Evolutionary conservation across 2,113 vertebrate species (phyloP).

Genomic region (Epinephelus moara): DNA sequence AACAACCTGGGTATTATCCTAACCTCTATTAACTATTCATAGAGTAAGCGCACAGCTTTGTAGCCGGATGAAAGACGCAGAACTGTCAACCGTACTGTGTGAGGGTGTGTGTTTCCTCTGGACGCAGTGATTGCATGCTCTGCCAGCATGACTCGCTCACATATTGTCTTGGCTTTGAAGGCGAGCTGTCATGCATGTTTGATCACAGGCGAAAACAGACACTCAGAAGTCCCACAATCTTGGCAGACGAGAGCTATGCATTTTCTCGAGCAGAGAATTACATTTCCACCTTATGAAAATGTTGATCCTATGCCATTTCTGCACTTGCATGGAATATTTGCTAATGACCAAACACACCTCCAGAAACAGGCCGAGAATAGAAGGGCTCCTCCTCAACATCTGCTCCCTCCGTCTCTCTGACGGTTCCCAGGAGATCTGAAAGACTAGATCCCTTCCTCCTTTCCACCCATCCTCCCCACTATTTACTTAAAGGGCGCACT

Average conservation of each 20-base stretch:
- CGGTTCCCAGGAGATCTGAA: slow-evolving; percentile 53
- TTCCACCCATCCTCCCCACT: slow-evolving; percentile 31
- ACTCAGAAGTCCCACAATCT: slow-evolving; percentile 63
- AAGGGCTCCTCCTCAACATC: slow-evolving; percentile 64
- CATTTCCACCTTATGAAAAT: slow-evolving; percentile 52
- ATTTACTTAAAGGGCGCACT: slow-evolving; percentile 59
- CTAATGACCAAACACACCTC: slow-evolving; percentile 75
- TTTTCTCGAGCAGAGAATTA: slow-evolving; percentile 60
- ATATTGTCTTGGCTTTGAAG: slow-evolving; percentile 79
- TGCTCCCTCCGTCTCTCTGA: slow-evolving; percentile 45
- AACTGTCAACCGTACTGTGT: slow-evolving; percentile 47
- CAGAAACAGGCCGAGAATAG: slow-evolving; percentile 61
- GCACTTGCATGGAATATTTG: slow-evolving; percentile 48
- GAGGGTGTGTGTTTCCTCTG: slow-evolving; percentile 53
- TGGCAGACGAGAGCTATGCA: slow-evolving; percentile 55
- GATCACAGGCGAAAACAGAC: slow-evolving; percentile 74
- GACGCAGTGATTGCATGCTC: slow-evolving; percentile 57
- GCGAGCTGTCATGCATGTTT: slow-evolving; percentile 82
- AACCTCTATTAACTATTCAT: slow-evolving; percentile 62
- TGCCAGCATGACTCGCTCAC: slow-evolving; percentile 56
- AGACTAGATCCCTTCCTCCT: slow-evolving; percentile 48
- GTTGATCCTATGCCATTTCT: slow-evolving; percentile 53
- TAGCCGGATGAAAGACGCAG: slow-evolving; percentile 53
- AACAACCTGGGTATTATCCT: slow-evolving; percentile 42
- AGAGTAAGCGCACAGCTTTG: slow-evolving; percentile 38